Evolutionary conservation across 1,140 invertebrate species (phyloP), one percentile per base, ranked within the genome.

Genomic region (Scaptomyza hsui): DNA sequence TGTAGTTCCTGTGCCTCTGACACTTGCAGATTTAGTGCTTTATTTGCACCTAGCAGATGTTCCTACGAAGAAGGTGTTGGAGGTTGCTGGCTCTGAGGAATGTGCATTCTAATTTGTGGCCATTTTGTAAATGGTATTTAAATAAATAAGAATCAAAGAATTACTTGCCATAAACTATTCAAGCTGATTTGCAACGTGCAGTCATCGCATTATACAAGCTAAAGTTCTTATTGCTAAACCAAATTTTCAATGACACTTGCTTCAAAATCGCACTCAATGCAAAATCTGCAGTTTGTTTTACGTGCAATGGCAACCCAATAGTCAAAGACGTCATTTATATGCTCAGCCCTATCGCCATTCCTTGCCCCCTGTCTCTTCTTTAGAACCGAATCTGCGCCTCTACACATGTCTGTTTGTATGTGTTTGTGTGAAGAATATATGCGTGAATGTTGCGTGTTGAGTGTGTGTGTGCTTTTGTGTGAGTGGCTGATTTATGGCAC

Each of bases 401-500:
- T 29, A 29, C n/a, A n/a, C n/a, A n/a, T 10, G 26, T 29, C 7
- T 29, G 26, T n/a, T n/a, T 29, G 7, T 39, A 19, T 41, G 52
- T 35, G 42, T 19, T 19, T 51, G 45, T 42, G 41, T 13, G n/a
- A 19, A 13, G 3, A 37, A 19, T 41, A 39, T 44, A 24, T 55
- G 72, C 53, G 53, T 72, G 41, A 44, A 24, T 18, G 24, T 57
- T 24, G 26, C 7, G 9, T 56, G 39, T n/a, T 55, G 10, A 21
- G 21, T 4, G 53, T 56, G 21, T 56, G 15, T 13, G 42, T 48
- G 1, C 10, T 18, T 62, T 16, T 56, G 45, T 35, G 67, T 44
- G 74, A 65, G 41, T 55, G 75, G 70, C 82, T 88, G 82, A 88
- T 88, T 88, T 88, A 88, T 88, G 82, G 75, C 75, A 81, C 82